Evolutionary conservation across 2,113 vertebrate species (phyloP), one percentile per base, ranked within the genome.

Genomic region (Hippocampus zosterae): DNA sequence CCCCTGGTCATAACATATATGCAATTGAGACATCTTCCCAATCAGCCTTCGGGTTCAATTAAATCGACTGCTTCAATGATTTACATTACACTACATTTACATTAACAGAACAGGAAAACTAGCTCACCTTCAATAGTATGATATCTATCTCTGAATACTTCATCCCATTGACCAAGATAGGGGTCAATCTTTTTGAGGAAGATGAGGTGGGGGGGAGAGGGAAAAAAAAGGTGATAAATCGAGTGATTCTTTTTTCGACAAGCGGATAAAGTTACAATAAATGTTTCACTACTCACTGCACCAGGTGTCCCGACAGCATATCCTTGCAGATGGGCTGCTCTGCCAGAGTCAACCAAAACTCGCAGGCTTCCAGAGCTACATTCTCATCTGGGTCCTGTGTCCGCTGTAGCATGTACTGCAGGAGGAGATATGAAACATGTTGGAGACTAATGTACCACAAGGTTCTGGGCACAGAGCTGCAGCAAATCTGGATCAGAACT

Each of bases 251-350:
- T 62, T 62, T 62, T 62, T 41, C 27, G 29, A n/a, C 33, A 62
- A 41, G 8, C 1, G 2, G 8, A 18, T 18, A 21, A 19, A 56
- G 41, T 63, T 64, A 23, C 40, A 41, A 41, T n/a, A 16, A 15
- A 8, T 44, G 42, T 44, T 65, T 2, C 33, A 23, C 42, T 61
- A 92, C 92, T 95, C 89, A 98, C 96, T 97, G 95, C 83, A 95
- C 88, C 72, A 97, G 88, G 78, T 97, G 96, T 12, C 93, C 94
- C 0, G 95, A 94, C 60, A 98, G 91, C 73, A 94, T 94, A 72
- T 97, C 96, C 82, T 98, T 97, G 85, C 96, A 98, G 89, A 98
- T 94, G 18, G 96, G 96, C 67, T 98, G 96, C 82, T 98, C 96
- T 0, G 96, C 96, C 81, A 98, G 84, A 1, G 96, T 98, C 85